phyloP scores from a whole-genome alignment of 2,113 vertebrate species.

The Pomatorhinus ruficollis region DNA sequence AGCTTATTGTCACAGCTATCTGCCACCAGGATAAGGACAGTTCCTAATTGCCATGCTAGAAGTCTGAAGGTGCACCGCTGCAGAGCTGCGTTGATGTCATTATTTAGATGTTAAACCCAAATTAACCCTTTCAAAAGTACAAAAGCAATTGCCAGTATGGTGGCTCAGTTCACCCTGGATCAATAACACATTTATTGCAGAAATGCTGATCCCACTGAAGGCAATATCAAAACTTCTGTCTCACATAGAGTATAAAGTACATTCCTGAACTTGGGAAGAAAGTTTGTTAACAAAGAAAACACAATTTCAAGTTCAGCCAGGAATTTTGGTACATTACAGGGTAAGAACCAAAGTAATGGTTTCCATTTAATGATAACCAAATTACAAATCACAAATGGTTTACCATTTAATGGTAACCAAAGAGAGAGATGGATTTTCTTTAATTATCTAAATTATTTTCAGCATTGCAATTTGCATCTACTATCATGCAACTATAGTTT shows the following conservation, averaged over 20 bases:
- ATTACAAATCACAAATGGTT: not conserved
- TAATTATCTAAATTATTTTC: not conserved
- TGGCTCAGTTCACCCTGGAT: not conserved
- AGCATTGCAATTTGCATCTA: not conserved
- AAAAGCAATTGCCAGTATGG: not conserved
- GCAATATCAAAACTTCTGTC: not conserved
- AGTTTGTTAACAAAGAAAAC: not conserved
- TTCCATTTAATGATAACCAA: not conserved
- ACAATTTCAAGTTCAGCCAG: not conserved
- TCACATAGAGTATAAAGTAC: not conserved
- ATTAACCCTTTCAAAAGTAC: not conserved
- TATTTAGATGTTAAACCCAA: not conserved
- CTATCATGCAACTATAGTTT: not conserved
- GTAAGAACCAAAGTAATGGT: not conserved
- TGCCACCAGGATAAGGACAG: not conserved
- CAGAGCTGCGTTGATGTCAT: not conserved
- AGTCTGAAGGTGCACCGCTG: not conserved
- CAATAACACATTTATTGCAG: not conserved
- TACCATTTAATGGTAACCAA: not conserved
- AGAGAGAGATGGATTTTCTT: not conserved
- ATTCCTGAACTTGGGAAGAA: not conserved
- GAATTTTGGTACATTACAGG: not conserved
- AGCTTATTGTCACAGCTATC: not conserved
- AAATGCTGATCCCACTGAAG: not conserved
- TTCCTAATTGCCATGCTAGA: not conserved